A percentile compares a stretch with the other conserved stretches of the same genome.
These are phyloP conservation scores for Osmerus mordax DNA, from an alignment of 2,113 vertebrate genomes.

Conservation along the genomic window DNA sequence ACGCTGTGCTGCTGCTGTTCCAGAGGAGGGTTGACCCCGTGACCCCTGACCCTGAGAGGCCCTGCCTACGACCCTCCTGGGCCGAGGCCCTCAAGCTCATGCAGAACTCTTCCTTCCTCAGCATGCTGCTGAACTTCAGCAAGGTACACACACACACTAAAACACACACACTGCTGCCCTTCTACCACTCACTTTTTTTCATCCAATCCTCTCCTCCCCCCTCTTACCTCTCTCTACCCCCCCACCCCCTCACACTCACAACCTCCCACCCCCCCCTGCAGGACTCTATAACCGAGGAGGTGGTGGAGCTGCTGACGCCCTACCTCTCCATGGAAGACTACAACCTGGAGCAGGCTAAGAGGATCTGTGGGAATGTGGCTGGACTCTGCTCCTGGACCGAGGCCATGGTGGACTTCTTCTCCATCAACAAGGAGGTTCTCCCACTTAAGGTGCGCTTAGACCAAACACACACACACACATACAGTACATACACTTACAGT, in stretches of 20 bases:
- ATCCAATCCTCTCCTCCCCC: background rate
- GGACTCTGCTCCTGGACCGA: slow-evolving; percentile 85
- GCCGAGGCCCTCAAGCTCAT: slow-evolving; percentile 79
- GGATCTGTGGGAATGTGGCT: slow-evolving; percentile 82
- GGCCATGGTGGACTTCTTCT: slow-evolving; percentile 82
- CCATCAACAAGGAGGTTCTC: slow-evolving; percentile 83
- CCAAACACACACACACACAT: background rate
- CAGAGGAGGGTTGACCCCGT: slow-evolving; percentile 76
- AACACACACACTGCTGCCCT: too few species aligned
- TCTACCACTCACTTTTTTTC: too few species aligned
- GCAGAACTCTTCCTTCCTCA: slow-evolving; percentile 80
- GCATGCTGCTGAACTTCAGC: slow-evolving; percentile 76
- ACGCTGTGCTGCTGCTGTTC: slow-evolving; percentile 80
- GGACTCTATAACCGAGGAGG: slow-evolving; percentile 82
- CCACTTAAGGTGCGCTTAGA: slow-evolving; percentile 76
- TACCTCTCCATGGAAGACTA: slow-evolving; percentile 84
- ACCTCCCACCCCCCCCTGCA: slow-evolving; percentile 30
- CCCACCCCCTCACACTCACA: background rate
- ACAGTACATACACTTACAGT: slow-evolving; percentile 2
- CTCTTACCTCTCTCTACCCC: background rate
- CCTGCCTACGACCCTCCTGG: slow-evolving; percentile 77
- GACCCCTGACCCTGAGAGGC: slow-evolving; percentile 67
- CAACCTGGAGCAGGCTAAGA: slow-evolving; percentile 80
- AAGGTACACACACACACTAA: slow-evolving; percentile 63
- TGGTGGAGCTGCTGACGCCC: slow-evolving; percentile 78